These are phyloP conservation scores for Tyria jacobaeae DNA, from an alignment of 2,888 invertebrate genomes.

Conservation along the genomic window DNA sequence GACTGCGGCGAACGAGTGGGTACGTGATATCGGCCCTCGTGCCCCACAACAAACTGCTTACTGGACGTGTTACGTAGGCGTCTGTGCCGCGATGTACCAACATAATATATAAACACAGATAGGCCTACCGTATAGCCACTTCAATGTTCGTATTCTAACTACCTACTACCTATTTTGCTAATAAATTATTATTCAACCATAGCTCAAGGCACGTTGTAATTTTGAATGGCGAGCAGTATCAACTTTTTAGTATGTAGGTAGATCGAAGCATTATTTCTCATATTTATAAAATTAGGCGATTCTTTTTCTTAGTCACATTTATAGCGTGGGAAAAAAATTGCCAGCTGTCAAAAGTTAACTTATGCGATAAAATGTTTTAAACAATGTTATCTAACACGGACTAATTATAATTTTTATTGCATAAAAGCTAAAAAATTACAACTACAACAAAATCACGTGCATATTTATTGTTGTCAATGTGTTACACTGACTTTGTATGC, in stretches of 20 bases:
- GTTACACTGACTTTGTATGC: too few relatives aligned
- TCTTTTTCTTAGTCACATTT: too few relatives aligned
- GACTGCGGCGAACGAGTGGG: constrained; percentile 79
- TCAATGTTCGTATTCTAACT: constrained; percentile 44
- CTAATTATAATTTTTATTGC: too few relatives aligned
- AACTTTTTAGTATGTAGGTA: not conserved
- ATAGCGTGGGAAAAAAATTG: too few relatives aligned
- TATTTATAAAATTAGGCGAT: too few relatives aligned
- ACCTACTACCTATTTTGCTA: constrained; percentile 28
- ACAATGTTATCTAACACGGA: too few relatives aligned
- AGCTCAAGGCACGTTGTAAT: constrained; percentile 51
- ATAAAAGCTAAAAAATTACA: too few relatives aligned
- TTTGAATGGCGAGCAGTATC: too few relatives aligned
- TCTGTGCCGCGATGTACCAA: constrained; percentile 76
- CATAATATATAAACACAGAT: constrained; percentile 75
- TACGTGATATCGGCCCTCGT: constrained; percentile 84
- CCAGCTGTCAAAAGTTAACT: too few relatives aligned
- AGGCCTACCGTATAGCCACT: constrained; percentile 55
- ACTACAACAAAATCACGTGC: too few relatives aligned
- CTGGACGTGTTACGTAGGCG: constrained; percentile 85
- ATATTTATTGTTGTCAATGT: too few relatives aligned
- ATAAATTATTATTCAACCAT: constrained; percentile 52
- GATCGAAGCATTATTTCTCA: not conserved
- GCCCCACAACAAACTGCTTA: constrained; percentile 86
- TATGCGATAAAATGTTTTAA: too few relatives aligned